Evolutionary conservation across 23 tunicate species (phyloP).

Genomic region (Clavelina lepadiformis): DNA sequence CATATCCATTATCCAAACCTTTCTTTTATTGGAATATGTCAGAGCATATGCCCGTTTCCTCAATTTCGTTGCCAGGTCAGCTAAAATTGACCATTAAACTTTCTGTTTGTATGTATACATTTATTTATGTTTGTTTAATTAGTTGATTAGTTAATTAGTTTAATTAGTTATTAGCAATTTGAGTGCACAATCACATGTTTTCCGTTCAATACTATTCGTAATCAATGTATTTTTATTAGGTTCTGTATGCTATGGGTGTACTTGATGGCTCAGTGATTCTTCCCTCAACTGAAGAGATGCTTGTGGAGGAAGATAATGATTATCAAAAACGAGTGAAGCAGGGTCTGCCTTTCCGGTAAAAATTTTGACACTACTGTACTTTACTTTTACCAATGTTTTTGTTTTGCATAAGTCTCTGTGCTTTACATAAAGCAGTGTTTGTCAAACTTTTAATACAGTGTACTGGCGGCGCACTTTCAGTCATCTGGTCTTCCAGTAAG

Average conservation of each 20-base stretch:
- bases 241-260: conserved; percentile 23
- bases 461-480: neutral
- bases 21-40: conserved; percentile 63
- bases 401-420: too few relatives aligned
- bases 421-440: too few relatives aligned
- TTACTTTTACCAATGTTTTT: neutral
- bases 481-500: too few relatives aligned
- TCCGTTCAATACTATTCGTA: too few relatives aligned
- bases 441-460: neutral
- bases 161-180: too few relatives aligned
- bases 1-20: conserved; percentile 56
- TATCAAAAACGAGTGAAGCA: conserved; percentile 28
- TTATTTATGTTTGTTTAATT: too few relatives aligned
- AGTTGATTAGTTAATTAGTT: too few relatives aligned
- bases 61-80: conserved; percentile 80
- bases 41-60: conserved; percentile 74
- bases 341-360: conserved; percentile 54
- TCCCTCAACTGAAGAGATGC: conserved; percentile 59
- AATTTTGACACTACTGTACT: neutral
- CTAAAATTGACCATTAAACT: too few relatives aligned
- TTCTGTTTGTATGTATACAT: too few relatives aligned
- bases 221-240: too few relatives aligned
- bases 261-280: conserved; percentile 34
- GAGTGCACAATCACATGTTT: too few relatives aligned
- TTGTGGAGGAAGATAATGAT: conserved; percentile 50